These are phyloP conservation scores for Congeria kusceri DNA, from an alignment of 2,888 invertebrate genomes.

Conservation along the genomic window DNA sequence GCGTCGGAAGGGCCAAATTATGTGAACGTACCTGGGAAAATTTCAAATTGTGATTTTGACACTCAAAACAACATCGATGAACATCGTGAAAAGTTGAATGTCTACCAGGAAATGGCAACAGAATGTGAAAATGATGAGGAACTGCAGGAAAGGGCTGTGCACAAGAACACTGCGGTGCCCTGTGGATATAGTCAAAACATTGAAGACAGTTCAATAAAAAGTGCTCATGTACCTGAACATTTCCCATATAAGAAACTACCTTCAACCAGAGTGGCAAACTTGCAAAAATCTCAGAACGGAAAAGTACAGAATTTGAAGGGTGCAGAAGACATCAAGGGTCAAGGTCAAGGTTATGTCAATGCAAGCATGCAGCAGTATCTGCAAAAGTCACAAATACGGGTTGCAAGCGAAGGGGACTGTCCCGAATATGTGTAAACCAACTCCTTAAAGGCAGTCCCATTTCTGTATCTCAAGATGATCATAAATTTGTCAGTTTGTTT, in stretches of 20 bases:
- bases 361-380: no score
- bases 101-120: not conserved
- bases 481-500: no score
- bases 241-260: not conserved
- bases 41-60: not conserved
- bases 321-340: no score
- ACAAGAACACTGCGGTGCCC: not conserved
- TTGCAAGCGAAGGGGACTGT: conserved; percentile 37
- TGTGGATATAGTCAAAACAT: no score
- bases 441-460: no score
- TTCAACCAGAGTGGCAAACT: no score
- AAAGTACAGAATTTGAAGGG: no score
- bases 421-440: conserved; percentile 40
- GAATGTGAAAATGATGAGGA: not conserved
- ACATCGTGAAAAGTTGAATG: not conserved
- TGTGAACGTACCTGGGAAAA: not conserved
- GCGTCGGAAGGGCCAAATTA: conserved; percentile 6
- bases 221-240: not conserved
- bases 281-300: no score
- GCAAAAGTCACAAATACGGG: conserved; percentile 6
- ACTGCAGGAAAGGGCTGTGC: not conserved
- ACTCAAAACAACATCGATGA: not conserved
- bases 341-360: no score
- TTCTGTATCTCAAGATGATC: no score
- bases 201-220: not conserved